A percentile compares a stretch with the other conserved stretches of the same genome.
Conservation (phyloP, 2,113 vertebrate species). For the Corythoichthys intestinalis region DNA sequence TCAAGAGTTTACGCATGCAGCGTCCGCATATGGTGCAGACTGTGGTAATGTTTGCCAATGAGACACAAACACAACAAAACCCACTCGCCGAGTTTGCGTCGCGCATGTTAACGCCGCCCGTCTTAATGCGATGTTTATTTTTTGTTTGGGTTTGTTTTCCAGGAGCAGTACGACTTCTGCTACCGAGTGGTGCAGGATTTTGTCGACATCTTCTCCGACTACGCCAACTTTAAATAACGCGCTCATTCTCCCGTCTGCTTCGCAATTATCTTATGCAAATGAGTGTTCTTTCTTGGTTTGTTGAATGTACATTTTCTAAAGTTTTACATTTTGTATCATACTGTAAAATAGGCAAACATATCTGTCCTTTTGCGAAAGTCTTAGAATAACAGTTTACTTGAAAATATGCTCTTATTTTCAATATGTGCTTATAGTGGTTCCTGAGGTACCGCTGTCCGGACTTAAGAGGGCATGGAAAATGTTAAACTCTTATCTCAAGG, state of each 20-base stretch:
- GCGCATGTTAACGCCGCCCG: constrained; percentile 14
- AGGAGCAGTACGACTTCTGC: constrained; percentile 99
- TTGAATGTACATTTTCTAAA: constrained; percentile 63
- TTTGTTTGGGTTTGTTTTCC: constrained; percentile 42
- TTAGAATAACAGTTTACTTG: constrained; percentile 1
- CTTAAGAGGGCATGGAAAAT: too few species aligned
- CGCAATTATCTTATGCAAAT: constrained; percentile 49
- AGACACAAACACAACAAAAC: constrained; percentile 19
- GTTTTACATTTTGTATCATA: constrained; percentile 66
- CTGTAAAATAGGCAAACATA: constrained; percentile 40
- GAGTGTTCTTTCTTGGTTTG: constrained; percentile 9
- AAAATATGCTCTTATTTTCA: neutral
- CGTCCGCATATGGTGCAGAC: constrained; percentile 99
- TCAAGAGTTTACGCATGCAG: constrained; percentile 96
- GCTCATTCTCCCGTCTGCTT: constrained; percentile 56
- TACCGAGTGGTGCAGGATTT: constrained; percentile 99
- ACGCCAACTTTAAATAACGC: constrained; percentile 98
- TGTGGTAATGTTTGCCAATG: constrained; percentile 76
- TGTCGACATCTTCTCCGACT: constrained; percentile 99
- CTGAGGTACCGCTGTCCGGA: neutral
- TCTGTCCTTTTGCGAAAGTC: constrained; percentile 24
- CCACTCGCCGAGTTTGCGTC: constrained; percentile 6
- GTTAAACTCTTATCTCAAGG: neutral
- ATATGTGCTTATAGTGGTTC: neutral
- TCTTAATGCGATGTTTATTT: neutral